These are phyloP conservation scores for Sepioteuthis lessoniana DNA, from an alignment of 2,888 invertebrate species.

Conservation along the genomic window DNA sequence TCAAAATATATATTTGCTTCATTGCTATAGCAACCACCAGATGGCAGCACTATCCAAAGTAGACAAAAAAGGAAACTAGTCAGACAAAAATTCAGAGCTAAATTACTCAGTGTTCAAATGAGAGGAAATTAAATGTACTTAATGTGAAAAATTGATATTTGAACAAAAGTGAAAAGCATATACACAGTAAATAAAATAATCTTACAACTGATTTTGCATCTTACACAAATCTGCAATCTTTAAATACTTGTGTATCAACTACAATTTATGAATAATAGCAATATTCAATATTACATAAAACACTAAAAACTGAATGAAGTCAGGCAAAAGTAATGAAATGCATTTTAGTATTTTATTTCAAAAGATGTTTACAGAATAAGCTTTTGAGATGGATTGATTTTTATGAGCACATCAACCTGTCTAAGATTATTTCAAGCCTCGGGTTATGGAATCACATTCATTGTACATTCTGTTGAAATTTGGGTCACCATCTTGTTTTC, in stretches of 20 bases:
- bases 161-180: background rate
- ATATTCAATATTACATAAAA: background rate
- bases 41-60: background rate
- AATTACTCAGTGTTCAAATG: background rate
- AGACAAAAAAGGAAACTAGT: background rate
- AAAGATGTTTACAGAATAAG: background rate
- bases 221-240: background rate
- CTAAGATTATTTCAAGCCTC: too few relatives aligned
- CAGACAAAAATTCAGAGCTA: background rate
- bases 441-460: too few relatives aligned
- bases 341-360: background rate
- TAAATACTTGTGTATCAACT: background rate
- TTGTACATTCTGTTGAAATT: too few relatives aligned
- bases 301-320: too few relatives aligned
- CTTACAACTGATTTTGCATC: background rate
- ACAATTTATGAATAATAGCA: background rate
- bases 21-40: background rate
- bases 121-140: conserved; percentile 33
- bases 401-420: too few relatives aligned
- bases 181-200: background rate
- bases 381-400: too few relatives aligned
- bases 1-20: background rate
- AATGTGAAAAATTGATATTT: background rate
- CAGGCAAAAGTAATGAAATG: background rate
- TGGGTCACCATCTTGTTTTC: too few relatives aligned